Conservation (phyloP, 2,113 vertebrate species). For the Protobothrops mucrosquamatus region DNA sequence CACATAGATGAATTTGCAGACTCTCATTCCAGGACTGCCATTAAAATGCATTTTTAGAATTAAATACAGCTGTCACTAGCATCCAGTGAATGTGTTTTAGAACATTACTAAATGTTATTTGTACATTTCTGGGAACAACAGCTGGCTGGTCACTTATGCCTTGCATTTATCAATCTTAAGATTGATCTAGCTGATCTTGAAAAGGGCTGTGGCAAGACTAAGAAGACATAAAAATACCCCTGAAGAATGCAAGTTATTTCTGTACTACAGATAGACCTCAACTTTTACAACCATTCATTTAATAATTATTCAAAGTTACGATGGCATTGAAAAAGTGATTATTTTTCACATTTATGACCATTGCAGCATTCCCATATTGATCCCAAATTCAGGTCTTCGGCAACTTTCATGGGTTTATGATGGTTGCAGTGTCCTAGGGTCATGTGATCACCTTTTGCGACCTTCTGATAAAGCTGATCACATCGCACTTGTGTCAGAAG, state of each 20-base stretch:
- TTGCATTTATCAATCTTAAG: neutral
- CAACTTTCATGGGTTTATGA: neutral
- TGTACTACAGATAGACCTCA: neutral
- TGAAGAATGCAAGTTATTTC: neutral
- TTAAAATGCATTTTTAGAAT: neutral
- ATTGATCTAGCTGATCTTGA: neutral
- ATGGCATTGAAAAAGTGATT: neutral
- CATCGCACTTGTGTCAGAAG: neutral
- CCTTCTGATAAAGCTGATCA: neutral
- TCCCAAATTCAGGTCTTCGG: neutral
- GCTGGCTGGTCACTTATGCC: neutral
- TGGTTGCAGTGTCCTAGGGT: neutral
- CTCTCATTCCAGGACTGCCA: neutral
- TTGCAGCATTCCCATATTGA: neutral
- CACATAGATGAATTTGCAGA: neutral
- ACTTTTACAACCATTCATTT: neutral
- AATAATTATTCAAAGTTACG: neutral
- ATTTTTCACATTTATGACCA: neutral
- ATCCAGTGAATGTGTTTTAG: neutral
- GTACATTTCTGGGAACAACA: neutral
- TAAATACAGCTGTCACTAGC: neutral
- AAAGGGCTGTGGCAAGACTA: neutral
- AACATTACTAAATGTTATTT: neutral
- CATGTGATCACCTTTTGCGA: neutral
- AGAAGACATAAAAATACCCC: neutral